A percentile compares a stretch with the other conserved stretches of the same genome.
These are phyloP conservation scores for Centropus bengalensis DNA, from an alignment of 2,113 vertebrate genomes.

Conservation along the genomic window DNA sequence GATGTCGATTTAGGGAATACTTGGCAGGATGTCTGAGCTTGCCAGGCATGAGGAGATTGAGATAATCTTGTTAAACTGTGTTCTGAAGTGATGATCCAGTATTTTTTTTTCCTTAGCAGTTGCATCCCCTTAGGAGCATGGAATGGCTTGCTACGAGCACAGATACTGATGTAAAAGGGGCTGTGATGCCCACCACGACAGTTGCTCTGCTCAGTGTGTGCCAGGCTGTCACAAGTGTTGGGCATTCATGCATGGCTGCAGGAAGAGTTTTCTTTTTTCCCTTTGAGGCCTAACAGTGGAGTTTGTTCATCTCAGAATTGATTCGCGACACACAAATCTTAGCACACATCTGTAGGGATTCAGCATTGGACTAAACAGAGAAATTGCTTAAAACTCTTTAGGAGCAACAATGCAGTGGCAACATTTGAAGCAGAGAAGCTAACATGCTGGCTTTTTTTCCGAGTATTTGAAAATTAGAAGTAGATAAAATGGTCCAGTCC, in stretches of 20 bases:
- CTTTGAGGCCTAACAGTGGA: not conserved
- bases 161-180: not conserved
- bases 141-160: not conserved
- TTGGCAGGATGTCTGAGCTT: slow-evolving; percentile 42
- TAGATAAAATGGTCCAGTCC: not conserved
- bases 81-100: not conserved
- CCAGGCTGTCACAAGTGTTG: not conserved
- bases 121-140: not conserved
- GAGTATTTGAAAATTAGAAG: not conserved
- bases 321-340: not conserved
- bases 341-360: not conserved
- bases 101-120: not conserved
- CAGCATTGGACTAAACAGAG: slow-evolving; percentile 17
- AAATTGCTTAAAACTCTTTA: not conserved
- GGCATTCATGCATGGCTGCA: not conserved
- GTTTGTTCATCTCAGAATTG: not conserved
- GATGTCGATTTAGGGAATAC: slow-evolving; percentile 6
- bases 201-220: not conserved
- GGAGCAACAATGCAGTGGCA: not conserved
- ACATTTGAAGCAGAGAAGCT: not conserved
- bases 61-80: slow-evolving; percentile 29
- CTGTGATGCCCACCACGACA: not conserved
- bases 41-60: slow-evolving; percentile 8
- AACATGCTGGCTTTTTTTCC: not conserved
- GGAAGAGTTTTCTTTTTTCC: not conserved